A percentile compares a stretch with the other conserved stretches of the same genome.
Conservation (phyloP, 2,797 vertebrate genomes). For the Miichthys miiuy region DNA sequence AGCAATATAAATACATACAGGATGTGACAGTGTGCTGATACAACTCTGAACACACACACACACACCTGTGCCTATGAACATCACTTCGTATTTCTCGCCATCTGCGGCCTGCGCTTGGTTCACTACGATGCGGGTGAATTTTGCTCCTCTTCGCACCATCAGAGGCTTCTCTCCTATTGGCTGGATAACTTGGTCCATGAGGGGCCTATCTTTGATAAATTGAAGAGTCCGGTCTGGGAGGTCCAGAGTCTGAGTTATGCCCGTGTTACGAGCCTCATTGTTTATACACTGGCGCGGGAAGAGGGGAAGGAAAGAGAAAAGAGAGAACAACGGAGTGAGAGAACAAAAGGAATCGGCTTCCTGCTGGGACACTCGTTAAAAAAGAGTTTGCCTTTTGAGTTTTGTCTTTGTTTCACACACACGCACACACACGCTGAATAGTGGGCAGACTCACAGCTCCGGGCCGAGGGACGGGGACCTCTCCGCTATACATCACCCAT, state of each 20-base stretch:
- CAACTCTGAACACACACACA: constrained; percentile 5
- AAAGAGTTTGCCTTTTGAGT: constrained; percentile 35
- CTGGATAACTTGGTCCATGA: constrained; percentile 83
- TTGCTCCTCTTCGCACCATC: constrained; percentile 79
- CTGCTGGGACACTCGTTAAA: constrained; percentile 41
- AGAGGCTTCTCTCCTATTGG: constrained; percentile 72
- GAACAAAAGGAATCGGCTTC: constrained; percentile 59
- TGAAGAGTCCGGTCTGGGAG: constrained; percentile 86
- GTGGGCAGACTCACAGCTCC: constrained; percentile 84
- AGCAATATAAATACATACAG: background rate
- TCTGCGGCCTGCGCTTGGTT: constrained; percentile 76
- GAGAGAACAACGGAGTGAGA: constrained; percentile 38
- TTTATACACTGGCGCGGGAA: constrained; percentile 81
- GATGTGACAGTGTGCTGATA: background rate
- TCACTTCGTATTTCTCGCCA: constrained; percentile 73
- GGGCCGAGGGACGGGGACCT: constrained; percentile 85
- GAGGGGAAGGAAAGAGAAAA: constrained; percentile 46
- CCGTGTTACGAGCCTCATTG: constrained; percentile 62
- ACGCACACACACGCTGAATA: constrained; percentile 34
- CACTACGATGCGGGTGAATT: constrained; percentile 82
- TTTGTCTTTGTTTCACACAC: constrained; percentile 40
- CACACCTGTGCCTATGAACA: constrained; percentile 91
- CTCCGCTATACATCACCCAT: constrained; percentile 84
- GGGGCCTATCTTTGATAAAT: constrained; percentile 83
- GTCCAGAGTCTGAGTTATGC: constrained; percentile 73